Base-by-base conservation (phyloP, 2,797 vertebrate species). In the Coregonus suidteri region DNA sequence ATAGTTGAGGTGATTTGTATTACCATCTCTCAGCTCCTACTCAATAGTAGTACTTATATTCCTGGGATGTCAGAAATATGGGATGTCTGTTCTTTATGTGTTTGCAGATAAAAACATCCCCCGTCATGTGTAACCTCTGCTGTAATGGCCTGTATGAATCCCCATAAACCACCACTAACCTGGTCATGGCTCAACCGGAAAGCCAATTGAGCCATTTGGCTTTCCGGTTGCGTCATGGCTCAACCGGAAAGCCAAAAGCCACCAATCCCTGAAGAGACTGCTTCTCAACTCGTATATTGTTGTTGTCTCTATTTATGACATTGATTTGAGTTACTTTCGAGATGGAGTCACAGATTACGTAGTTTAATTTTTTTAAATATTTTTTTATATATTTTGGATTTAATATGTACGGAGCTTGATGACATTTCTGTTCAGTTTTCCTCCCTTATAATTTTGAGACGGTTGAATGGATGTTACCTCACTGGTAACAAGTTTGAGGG, bases 121-220 rank as follows among this genome's bases (percentile, higher is more conserved):
- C 80, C 87, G 82, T 90, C 91, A 91, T 37, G 4, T 37, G 41
- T 47, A 47, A 47, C 41, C 41, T 47, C 41, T 47, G 7, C 41
- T 47, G 7, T 47, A 47, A 47, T 91, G 83, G 88, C 88, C 81
- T 89, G 83, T 91, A 92, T 47, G 41, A 47, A 47, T 87, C 86
- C 88, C 90, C 79, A 91, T 91, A 90, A 92, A 91, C 84, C 87
- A 89, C 88, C 84, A 78, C 85, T 80, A 88, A 88, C 86, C 41
- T 47, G 7, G 41, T 47, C 41, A 41, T 41, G 41, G 41, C 41
- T 41, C 7, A 41, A 41, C 37, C 7, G 37, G 37, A 41, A 54
- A 54, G 16, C 53, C 25, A 25, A 25, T 20, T 20, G 20, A 20
- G 20, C 20, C 20, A 20, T 20, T 20, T 20, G 20, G 20, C 20